Base-by-base conservation (phyloP, 2,797 vertebrate genomes). In the Scolopax bukidnonensis region DNA sequence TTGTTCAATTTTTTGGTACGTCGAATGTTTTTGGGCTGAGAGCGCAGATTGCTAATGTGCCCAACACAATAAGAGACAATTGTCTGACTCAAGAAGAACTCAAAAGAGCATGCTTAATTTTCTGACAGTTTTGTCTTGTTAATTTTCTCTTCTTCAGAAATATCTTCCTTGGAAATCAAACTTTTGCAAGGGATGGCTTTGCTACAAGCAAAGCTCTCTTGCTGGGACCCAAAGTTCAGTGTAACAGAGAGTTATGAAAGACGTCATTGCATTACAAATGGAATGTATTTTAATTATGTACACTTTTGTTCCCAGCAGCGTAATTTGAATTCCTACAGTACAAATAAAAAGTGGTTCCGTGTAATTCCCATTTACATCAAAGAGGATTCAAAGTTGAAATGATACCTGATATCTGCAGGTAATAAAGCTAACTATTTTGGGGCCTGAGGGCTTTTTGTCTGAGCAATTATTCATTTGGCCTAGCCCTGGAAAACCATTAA, bases 401-500 rank as follows among this genome's bases (percentile, higher is more conserved):
- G 48, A 38, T 57, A 80, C 6, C 32, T 33, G 32, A 40, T 90
- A 87, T 70, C 53, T 78, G 24, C 28, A 82, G 74, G 56, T 96
- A 92, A 89, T 77, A 77, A 89, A 94, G 75, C 59, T 68, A 83
- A 73, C 36, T 95, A 9, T 47, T 73, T 88, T 74, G 64, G 16
- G 32, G 33, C 60, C 43, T 85, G 64, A 75, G 75, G 59, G 14
- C 25, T 82, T 87, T 93, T 85, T 71, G 25, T 60, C 92, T 87
- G 68, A 95, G 71, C 80, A 83, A 36, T 95, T 93, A 74, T 51
- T 84, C 11, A 16, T 93, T 89, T 95, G 40, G 59, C 53, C 71
- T 85, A 96, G 84, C 77, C 84, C 97, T 90, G 87, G 95, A 97
- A 97, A 96, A 95, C 87, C 92, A 93, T 97, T 96, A 95, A 95